Conservation (phyloP, 37 sponge, comb jelly and placozoan species). For the Beroe ovata region DNA sequence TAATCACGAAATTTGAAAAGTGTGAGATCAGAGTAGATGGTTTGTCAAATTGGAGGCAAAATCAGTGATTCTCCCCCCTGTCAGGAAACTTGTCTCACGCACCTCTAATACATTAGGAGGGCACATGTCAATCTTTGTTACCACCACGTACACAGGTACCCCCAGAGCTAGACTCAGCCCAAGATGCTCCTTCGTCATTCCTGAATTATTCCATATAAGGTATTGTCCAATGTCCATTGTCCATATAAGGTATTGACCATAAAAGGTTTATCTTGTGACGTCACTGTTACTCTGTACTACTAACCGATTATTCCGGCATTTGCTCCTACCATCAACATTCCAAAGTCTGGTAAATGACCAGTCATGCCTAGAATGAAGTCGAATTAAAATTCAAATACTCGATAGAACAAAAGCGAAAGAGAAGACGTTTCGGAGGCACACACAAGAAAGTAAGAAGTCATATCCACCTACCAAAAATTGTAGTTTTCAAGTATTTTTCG, state of each 20-base stretch:
- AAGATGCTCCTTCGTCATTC: conserved; percentile 80
- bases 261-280: too few relatives aligned
- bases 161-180: conserved; percentile 94
- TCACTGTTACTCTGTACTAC: background rate
- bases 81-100: background rate
- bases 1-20: too few relatives aligned
- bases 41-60: too few relatives aligned
- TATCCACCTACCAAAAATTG: conserved; percentile 83
- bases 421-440: too few relatives aligned
- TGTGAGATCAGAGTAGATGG: background rate
- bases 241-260: too few relatives aligned
- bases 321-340: conserved; percentile 93
- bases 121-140: conserved; percentile 99
- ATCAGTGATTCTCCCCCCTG: background rate
- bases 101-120: conserved; percentile 89
- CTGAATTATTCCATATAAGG: too few relatives aligned
- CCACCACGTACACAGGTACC: conserved; percentile 98
- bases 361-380: conserved; percentile 78
- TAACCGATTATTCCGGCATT: conserved; percentile 89
- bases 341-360: conserved; percentile 97
- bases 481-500: conserved; percentile 70
- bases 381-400: too few relatives aligned
- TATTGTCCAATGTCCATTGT: too few relatives aligned
- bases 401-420: too few relatives aligned
- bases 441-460: too few relatives aligned